Percentiles rank a stretch among this genome's conserved stretches.
Conservation (phyloP, 2,797 vertebrate species). For the Aulostomus chinensis region DNA sequence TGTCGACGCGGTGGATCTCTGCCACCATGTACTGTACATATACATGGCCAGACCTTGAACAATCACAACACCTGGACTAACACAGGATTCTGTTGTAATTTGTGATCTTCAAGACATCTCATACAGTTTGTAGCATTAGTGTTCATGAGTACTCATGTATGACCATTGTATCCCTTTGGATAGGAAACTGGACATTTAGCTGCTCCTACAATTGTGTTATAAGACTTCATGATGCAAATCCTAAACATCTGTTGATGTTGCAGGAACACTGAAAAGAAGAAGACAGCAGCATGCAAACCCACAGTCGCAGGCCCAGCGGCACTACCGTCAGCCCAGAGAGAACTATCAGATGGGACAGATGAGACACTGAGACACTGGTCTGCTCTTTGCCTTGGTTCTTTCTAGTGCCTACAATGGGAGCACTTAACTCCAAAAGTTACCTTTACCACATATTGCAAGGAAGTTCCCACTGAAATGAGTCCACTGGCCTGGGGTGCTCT, state of each 20-base stretch:
- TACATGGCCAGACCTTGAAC: no score
- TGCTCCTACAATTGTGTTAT: no score
- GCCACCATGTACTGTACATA: no score
- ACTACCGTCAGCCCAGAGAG: slow-evolving; percentile 83
- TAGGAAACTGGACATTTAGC: no score
- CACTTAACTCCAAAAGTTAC: slow-evolving; percentile 96
- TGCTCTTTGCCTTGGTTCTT: slow-evolving; percentile 91
- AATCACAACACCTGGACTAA: background rate
- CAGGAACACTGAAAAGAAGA: slow-evolving; percentile 92
- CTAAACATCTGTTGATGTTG: no score
- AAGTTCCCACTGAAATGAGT: slow-evolving; percentile 60
- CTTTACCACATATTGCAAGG: slow-evolving; percentile 84
- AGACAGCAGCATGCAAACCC: slow-evolving; percentile 79
- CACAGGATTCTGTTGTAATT: background rate
- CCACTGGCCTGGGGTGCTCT: slow-evolving; percentile 46
- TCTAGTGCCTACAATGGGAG: slow-evolving; percentile 96
- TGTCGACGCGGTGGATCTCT: no score
- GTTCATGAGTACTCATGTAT: background rate
- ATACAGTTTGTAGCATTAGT: background rate
- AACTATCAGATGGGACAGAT: slow-evolving; percentile 92
- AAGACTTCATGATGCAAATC: no score
- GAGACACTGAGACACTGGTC: slow-evolving; percentile 85
- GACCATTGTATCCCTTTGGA: no score
- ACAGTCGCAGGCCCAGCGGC: slow-evolving; percentile 76
- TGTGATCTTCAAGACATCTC: background rate